phyloP scores from a whole-genome alignment of 1,140 invertebrate species.

The Gerris buenoi region DNA sequence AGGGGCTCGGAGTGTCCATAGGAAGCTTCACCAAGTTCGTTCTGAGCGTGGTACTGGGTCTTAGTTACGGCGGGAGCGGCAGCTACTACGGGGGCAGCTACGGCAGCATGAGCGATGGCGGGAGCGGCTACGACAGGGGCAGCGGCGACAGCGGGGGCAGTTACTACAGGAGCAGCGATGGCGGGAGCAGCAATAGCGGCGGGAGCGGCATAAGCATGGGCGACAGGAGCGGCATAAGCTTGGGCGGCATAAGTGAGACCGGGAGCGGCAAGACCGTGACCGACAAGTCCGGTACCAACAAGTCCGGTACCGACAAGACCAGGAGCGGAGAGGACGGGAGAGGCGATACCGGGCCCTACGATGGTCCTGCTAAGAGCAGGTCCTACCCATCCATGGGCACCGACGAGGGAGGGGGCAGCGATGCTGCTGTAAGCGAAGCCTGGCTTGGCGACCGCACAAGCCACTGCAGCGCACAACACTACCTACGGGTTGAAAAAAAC shows the following conservation, averaged over 20 bases:
- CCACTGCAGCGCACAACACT: conserved; percentile 24
- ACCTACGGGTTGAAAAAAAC: no score
- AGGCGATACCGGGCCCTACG: conserved; percentile 11
- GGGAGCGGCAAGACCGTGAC: conserved; percentile 11
- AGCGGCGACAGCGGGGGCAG: conserved; percentile 11
- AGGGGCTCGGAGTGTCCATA: conserved; percentile 39
- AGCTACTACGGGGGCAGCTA: conserved; percentile 17
- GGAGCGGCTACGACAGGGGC: conserved; percentile 15
- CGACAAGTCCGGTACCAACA: conserved; percentile 10
- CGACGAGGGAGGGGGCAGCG: conserved; percentile 16
- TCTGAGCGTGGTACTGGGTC: conserved; percentile 40
- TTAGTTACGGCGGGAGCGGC: conserved; percentile 21
- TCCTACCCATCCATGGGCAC: conserved; percentile 28
- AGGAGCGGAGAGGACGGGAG: conserved; percentile 9
- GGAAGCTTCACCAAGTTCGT: conserved; percentile 38
- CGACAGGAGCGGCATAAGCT: conserved; percentile 17
- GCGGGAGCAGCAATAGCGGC: conserved; percentile 13
- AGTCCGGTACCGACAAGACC: conserved; percentile 3
- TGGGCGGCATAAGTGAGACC: conserved; percentile 14
- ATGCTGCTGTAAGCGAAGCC: conserved; percentile 14
- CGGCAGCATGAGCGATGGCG: conserved; percentile 12
- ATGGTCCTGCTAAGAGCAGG: no score
- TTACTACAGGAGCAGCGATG: conserved; percentile 5
- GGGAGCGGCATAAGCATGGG: conserved; percentile 20
- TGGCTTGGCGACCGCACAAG: conserved; percentile 21